These are phyloP conservation scores for Aeoliscus strigatus DNA, from an alignment of 2,797 vertebrate species.

Conservation along the genomic window DNA sequence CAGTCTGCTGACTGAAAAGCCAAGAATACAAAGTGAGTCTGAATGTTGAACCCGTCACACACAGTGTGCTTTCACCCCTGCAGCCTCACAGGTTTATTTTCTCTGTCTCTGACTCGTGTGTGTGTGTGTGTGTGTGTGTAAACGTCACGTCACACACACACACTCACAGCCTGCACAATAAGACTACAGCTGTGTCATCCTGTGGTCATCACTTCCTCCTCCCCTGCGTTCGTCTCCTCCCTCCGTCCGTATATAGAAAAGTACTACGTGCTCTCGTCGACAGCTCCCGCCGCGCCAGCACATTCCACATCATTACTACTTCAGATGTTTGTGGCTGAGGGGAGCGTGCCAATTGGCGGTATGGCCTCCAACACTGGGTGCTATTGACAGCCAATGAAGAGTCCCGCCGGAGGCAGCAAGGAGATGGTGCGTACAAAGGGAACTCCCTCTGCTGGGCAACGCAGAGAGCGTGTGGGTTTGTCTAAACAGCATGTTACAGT, in stretches of 20 bases:
- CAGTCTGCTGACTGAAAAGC: too few species aligned
- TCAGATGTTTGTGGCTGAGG: slow-evolving; percentile 76
- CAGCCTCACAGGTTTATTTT: too few species aligned
- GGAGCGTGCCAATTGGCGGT: slow-evolving; percentile 70
- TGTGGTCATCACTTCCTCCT: slow-evolving; percentile 53
- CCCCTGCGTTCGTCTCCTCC: slow-evolving; percentile 32
- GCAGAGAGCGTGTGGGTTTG: slow-evolving; percentile 9
- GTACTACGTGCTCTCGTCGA: slow-evolving; percentile 76
- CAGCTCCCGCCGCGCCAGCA: slow-evolving; percentile 76
- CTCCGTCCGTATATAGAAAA: slow-evolving; percentile 63
- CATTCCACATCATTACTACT: slow-evolving; percentile 82
- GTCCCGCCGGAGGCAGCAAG: slow-evolving; percentile 56
- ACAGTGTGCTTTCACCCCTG: too few species aligned
- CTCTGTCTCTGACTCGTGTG: too few species aligned
- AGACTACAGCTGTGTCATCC: slow-evolving; percentile 62
- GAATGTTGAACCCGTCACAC: too few species aligned
- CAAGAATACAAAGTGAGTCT: too few species aligned
- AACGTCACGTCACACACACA: slow-evolving; percentile 20
- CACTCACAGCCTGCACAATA: slow-evolving; percentile 24
- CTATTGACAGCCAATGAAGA: slow-evolving; percentile 70
- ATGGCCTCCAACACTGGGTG: slow-evolving; percentile 58
- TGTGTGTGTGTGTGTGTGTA: too few species aligned
- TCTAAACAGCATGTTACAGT: too few species aligned
- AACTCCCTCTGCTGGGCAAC: slow-evolving; percentile 56
- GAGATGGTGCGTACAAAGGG: slow-evolving; percentile 52